A percentile compares a stretch with the other conserved stretches of the same genome.
Conservation (phyloP, 2,888 invertebrate species). For the Cheilosia scutellata region DNA sequence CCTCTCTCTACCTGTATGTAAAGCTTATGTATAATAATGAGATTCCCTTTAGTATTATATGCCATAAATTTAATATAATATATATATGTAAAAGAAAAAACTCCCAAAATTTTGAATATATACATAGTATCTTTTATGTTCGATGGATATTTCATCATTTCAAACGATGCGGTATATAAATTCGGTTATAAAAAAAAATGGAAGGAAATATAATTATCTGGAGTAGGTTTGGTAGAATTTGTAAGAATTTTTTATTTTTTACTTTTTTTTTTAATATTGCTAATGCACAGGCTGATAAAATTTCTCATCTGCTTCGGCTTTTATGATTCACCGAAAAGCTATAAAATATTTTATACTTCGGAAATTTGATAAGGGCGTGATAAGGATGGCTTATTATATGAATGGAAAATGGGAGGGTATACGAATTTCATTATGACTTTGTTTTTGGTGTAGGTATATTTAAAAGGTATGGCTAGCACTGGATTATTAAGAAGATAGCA, state of each 20-base stretch:
- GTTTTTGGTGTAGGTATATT: background rate
- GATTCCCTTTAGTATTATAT: slow-evolving; percentile 9
- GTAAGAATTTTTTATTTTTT: slow-evolving; percentile 16
- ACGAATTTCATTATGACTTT: background rate
- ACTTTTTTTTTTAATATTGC: slow-evolving; percentile 36
- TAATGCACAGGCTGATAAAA: slow-evolving; percentile 54
- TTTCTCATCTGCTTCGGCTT: slow-evolving; percentile 53
- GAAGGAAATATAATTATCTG: slow-evolving; percentile 56
- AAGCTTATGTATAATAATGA: slow-evolving; percentile 20
- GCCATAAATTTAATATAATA: slow-evolving; percentile 4
- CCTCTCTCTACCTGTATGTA: background rate
- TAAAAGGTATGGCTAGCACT: background rate
- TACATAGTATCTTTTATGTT: slow-evolving; percentile 43
- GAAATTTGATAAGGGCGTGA: slow-evolving; percentile 72
- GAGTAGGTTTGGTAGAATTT: slow-evolving; percentile 19
- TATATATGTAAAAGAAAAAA: background rate
- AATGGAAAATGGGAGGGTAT: slow-evolving; percentile 15
- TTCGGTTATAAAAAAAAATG: slow-evolving; percentile 49
- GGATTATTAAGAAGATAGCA: background rate
- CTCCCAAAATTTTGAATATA: slow-evolving; percentile 20
- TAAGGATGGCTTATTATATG: slow-evolving; percentile 40
- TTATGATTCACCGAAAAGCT: slow-evolving; percentile 57
- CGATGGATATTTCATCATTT: slow-evolving; percentile 40
- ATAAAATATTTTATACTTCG: slow-evolving; percentile 64
- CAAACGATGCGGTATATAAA: slow-evolving; percentile 41